Evolutionary conservation across 2,797 vertebrate species (phyloP).

Genomic region (Syndactyla subalaris): DNA sequence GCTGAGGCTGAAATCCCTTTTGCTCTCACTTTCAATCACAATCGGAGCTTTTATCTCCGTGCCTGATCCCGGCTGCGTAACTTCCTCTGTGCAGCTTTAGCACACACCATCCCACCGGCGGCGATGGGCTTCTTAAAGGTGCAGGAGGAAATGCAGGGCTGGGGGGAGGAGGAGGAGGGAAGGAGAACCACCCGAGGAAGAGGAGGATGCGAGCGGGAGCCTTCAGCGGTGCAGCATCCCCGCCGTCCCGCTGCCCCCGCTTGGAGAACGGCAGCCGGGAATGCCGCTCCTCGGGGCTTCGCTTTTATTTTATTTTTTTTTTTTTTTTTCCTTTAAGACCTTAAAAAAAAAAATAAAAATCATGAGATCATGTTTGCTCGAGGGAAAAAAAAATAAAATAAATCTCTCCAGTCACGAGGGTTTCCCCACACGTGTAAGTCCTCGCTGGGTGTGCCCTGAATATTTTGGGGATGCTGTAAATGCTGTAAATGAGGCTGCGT

Average conservation of each 20-base stretch:
- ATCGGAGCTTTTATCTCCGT: constrained; percentile 90
- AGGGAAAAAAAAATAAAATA: background rate
- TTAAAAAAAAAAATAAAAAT: background rate
- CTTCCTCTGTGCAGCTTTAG: constrained; percentile 83
- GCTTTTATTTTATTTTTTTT: background rate
- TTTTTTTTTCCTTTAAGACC: background rate
- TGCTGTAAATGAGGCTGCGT: constrained; percentile 72
- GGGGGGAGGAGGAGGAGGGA: background rate
- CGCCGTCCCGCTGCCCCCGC: background rate
- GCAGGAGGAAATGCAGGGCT: constrained; percentile 71
- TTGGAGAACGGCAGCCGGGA: constrained; percentile 4
- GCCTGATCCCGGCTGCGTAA: constrained; percentile 87
- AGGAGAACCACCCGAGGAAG: constrained; percentile 30
- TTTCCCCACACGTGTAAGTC: constrained; percentile 55
- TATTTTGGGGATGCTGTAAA: constrained; percentile 61
- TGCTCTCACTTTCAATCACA: constrained; percentile 91
- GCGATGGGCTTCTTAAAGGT: constrained; percentile 83
- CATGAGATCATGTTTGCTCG: constrained; percentile 40
- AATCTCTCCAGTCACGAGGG: constrained; percentile 49
- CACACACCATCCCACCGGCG: constrained; percentile 78
- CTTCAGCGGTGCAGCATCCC: constrained; percentile 20
- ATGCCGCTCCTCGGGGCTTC: constrained; percentile 16
- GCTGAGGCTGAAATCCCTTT: constrained; percentile 85
- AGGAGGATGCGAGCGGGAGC: constrained; percentile 18
- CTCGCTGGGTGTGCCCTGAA: constrained; percentile 49